These are phyloP conservation scores for Nannospalax galili DNA, from an alignment of 2,113 vertebrate genomes.

Conservation along the genomic window DNA sequence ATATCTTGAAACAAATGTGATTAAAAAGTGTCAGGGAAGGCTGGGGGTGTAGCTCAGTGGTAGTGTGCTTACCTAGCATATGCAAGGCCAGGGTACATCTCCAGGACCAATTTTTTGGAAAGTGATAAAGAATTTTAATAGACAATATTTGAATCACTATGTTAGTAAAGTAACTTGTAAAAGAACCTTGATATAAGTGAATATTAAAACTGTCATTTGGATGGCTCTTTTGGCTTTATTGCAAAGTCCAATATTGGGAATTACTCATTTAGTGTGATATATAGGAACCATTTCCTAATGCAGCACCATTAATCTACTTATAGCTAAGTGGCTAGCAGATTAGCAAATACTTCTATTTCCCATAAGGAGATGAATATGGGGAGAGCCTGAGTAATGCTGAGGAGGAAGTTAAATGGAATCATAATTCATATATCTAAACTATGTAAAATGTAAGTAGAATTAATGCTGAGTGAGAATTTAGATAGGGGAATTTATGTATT, in stretches of 20 bases:
- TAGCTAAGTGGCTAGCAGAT: constrained; percentile 72
- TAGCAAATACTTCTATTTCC: constrained; percentile 75
- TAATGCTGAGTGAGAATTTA: constrained; percentile 70
- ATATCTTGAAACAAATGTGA: constrained; percentile 47
- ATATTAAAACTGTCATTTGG: constrained; percentile 29
- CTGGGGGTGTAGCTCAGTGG: neutral
- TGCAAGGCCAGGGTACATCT: neutral
- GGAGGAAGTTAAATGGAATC: constrained; percentile 73
- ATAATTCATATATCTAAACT: constrained; percentile 69
- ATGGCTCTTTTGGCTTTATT: constrained; percentile 59
- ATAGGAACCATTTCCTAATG: constrained; percentile 65
- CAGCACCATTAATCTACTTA: constrained; percentile 71
- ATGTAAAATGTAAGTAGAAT: constrained; percentile 73
- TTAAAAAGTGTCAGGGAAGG: neutral
- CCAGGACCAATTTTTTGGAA: neutral
- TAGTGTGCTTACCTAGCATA: neutral
- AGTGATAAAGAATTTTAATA: neutral
- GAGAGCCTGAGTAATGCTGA: constrained; percentile 59
- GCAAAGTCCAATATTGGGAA: constrained; percentile 57
- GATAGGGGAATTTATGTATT: constrained; percentile 53
- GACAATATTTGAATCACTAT: constrained; percentile 42
- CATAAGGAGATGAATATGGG: constrained; percentile 72
- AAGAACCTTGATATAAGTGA: constrained; percentile 22
- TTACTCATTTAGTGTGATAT: constrained; percentile 49
- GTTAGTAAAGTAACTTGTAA: constrained; percentile 60